Evolutionary conservation across 1,140 invertebrate species (phyloP), one percentile per base, ranked within the genome.

Genomic region (Cheumatopsyche charites): DNA sequence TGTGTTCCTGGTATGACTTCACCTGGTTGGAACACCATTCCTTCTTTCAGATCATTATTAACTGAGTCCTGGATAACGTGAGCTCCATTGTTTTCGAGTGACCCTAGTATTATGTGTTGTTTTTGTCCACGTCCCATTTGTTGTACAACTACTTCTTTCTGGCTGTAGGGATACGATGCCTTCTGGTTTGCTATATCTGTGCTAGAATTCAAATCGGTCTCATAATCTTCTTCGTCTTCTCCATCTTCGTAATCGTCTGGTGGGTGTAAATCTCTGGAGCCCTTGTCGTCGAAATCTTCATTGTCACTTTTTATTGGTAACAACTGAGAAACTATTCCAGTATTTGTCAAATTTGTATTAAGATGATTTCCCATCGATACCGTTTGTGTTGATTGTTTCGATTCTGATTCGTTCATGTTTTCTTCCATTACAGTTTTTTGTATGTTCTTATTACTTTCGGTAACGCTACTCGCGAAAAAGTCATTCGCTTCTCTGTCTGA

Each of bases 21-120:
- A 19, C 89, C 89, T 1, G 89, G 85, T 79, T 90, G 85, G 52
- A 90, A 83, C 26, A 88, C 75, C 77, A 84, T 84, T 19, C 82
- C 83, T 73, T 85, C 83, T 65, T 83, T 81, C 9, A 77, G 75
- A 19, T 79, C 80, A 55, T 55, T 81, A 71, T 82, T 80, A 25
- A 81, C 80, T 68, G 79, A 81, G 70, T 78, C 82, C 77, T 87
- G 86, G 25, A 81, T 81, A 25, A 87, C 83, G 71, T 82, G 80
- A 5, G 84, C 83, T 72, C 86, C 84, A 29, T 86, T 80, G 70
- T 83, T 80, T 70, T 82, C 82, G 61, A 87, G 75, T 0, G 85
- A 82, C 25, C 86, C 85, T 45, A 88, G 74, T 13, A 86, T 73
- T 69, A 87, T 87, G 69, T 86, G 85, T 75, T 87, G 86, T 49